Conservation (phyloP, 2,888 invertebrate species). For the Melitaea athalia region DNA sequence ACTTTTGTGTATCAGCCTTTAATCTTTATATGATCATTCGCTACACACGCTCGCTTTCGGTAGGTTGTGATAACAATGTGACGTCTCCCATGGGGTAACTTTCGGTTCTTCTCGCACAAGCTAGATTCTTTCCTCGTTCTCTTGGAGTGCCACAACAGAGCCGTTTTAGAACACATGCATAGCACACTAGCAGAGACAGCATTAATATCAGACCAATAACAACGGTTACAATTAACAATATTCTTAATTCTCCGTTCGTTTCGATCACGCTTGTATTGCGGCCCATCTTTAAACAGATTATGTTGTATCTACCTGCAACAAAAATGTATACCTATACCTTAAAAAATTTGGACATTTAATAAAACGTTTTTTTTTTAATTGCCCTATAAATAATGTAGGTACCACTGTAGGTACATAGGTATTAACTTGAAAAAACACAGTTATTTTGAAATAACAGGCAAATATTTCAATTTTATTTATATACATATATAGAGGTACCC, state of each 20-base stretch:
- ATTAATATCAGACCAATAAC: slow-evolving; percentile 83
- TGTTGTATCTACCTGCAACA: slow-evolving; percentile 39
- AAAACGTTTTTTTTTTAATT: no score
- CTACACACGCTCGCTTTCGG: slow-evolving; percentile 81
- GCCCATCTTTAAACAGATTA: slow-evolving; percentile 56
- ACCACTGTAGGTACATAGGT: no score
- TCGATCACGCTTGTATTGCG: slow-evolving; percentile 65
- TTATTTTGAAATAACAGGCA: no score
- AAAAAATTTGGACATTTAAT: no score
- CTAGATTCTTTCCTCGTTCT: slow-evolving; percentile 69
- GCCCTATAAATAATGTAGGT: no score
- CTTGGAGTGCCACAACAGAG: slow-evolving; percentile 83
- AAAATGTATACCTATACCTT: neutral
- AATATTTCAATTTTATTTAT: no score
- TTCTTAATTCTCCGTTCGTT: slow-evolving; percentile 81
- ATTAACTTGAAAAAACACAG: no score
- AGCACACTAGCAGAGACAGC: slow-evolving; percentile 84
- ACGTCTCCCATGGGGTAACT: slow-evolving; percentile 84
- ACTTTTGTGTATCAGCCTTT: neutral
- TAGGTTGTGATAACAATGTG: slow-evolving; percentile 83
- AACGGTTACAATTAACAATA: slow-evolving; percentile 83
- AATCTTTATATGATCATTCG: neutral
- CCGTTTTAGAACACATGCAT: slow-evolving; percentile 85
- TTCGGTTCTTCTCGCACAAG: slow-evolving; percentile 69
- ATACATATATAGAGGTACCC: no score